phyloP scores from a whole-genome alignment of 1,140 invertebrate species.

The Calephelis nemesis region DNA sequence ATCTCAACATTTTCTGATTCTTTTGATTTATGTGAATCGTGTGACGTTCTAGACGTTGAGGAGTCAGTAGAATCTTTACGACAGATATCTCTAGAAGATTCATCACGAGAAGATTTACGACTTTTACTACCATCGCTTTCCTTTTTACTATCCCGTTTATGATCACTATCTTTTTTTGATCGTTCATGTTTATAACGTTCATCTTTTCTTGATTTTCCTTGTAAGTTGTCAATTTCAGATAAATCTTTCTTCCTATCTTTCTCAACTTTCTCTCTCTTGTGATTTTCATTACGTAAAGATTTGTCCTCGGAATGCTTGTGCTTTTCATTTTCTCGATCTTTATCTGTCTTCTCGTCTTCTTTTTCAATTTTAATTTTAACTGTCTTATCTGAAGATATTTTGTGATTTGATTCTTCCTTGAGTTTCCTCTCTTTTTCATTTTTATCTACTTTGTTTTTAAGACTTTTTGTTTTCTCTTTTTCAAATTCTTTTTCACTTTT shows the following conservation, averaged over 20 bases:
- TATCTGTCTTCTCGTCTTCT: slow-evolving; percentile 51
- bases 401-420: slow-evolving; percentile 73
- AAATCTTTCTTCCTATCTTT: slow-evolving; percentile 61
- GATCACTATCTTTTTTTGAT: slow-evolving; percentile 58
- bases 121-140: slow-evolving; percentile 54
- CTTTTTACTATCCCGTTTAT: slow-evolving; percentile 61
- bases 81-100: slow-evolving; percentile 65
- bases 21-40: slow-evolving; percentile 70
- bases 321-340: slow-evolving; percentile 68
- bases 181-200: slow-evolving; percentile 64
- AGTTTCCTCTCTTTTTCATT: slow-evolving; percentile 62
- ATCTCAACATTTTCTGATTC: slow-evolving; percentile 64
- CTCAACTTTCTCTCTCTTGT: slow-evolving; percentile 59
- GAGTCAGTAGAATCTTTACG: slow-evolving; percentile 78
- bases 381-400: slow-evolving; percentile 62
- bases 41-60: slow-evolving; percentile 72
- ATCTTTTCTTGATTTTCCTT: slow-evolving; percentile 57
- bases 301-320: slow-evolving; percentile 59
- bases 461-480: slow-evolving; percentile 48
- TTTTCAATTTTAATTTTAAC: slow-evolving; percentile 55
- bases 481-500: slow-evolving; percentile 76
- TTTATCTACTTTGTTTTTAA: slow-evolving; percentile 53
- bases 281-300: slow-evolving; percentile 54
- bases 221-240: slow-evolving; percentile 42
- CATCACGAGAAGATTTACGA: slow-evolving; percentile 71